phyloP scores from a whole-genome alignment of 2,113 vertebrate genomes.

The Pseudois nayaur region DNA sequence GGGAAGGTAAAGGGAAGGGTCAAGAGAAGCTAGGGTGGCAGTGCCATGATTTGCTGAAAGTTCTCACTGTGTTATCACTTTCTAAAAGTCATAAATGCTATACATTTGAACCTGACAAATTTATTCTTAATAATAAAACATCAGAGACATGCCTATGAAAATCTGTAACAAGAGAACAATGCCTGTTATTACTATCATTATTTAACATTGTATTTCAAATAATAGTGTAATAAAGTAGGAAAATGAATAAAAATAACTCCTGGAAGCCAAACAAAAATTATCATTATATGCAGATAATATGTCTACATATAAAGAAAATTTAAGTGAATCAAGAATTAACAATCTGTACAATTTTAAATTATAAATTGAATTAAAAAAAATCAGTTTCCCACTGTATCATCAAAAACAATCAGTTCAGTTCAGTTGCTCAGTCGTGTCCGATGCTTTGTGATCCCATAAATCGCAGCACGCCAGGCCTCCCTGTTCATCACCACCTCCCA shows the following conservation, averaged over 20 bases:
- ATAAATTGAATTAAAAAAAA: background rate
- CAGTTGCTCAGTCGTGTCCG: too few relatives aligned
- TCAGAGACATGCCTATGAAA: background rate
- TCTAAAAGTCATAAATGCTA: background rate
- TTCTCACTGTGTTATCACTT: background rate
- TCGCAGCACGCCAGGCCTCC: too few relatives aligned
- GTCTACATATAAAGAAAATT: background rate
- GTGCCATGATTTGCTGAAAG: background rate
- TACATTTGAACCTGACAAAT: background rate
- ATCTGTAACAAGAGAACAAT: background rate
- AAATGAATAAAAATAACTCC: background rate
- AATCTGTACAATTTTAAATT: background rate
- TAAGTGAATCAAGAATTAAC: background rate
- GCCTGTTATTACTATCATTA: background rate
- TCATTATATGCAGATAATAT: background rate
- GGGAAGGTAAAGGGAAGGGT: background rate
- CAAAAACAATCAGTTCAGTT: background rate
- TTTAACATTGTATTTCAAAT: constrained; percentile 21
- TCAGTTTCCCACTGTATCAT: background rate
- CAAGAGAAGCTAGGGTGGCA: background rate
- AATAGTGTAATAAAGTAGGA: background rate
- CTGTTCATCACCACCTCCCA: too few relatives aligned
- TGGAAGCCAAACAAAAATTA: background rate
- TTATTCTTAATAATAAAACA: constrained; percentile 31
- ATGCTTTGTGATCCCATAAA: too few relatives aligned